Base-by-base conservation (phyloP, 2,113 vertebrate species). In the Ciconia maguari region DNA sequence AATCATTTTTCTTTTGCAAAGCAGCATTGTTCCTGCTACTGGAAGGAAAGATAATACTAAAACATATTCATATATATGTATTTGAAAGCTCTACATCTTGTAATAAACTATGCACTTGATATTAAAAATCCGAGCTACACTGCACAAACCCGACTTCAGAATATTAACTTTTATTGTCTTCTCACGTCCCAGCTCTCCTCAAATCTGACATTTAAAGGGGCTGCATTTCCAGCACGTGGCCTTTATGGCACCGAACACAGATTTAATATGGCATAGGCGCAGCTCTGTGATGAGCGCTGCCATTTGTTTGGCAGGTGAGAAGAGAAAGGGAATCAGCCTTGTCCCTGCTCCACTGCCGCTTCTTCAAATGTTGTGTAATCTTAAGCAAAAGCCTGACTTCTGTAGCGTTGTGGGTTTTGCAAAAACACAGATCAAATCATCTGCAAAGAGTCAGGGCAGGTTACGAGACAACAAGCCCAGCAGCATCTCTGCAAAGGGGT, bases 91-190 rank as follows among this genome's bases (percentile, higher is more conserved):
- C 76, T 93, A 92, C 81, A 81, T 74, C 89, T 85, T 95, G 95
- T 92, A 85, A 93, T 89, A 97, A 92, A 94, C 93, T 92, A 94
- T 78, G 92, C 88, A 48, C 79, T 91, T 21, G 21, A 95, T 97
- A 95, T 95, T 94, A 95, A 94, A 97, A 92, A 90, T 32, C 60
- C 19, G 7, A 88, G 88, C 94, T 83, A 83, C 5, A 0, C 93
- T 74, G 62, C 89, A 95, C 84, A 88, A 83, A 71, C n/a, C 65
- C 3, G 16, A 77, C 58, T 90, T 74, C 10, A 57, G 71, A 93
- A 91, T 93, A 95, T 93, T 91, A 94, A 87, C 51, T 96, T 92
- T 87, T 85, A 86, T 83, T 85, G 52, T 91, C 88, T 89, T 83
- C 90, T 92, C 83, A 75, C 2, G 0, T 93, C 41, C 64, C 57